A percentile compares a stretch with the other conserved stretches of the same genome.
These are phyloP conservation scores for Platalea minor DNA, from an alignment of 2,797 vertebrate species.

Conservation along the genomic window DNA sequence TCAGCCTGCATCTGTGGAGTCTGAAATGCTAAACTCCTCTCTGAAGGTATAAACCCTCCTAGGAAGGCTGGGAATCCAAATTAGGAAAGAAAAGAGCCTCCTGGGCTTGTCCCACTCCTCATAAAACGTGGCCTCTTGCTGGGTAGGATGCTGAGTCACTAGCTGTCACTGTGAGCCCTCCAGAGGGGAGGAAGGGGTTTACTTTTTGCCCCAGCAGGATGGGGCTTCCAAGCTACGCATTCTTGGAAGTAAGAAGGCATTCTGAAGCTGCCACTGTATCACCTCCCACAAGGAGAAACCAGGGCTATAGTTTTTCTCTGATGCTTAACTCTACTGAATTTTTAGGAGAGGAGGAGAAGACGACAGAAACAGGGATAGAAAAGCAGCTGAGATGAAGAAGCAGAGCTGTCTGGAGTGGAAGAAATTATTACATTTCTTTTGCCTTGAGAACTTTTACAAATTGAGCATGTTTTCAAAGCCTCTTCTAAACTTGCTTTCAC, in stretches of 20 bases:
- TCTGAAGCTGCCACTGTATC: background rate
- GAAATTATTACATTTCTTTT: background rate
- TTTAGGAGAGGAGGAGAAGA: background rate
- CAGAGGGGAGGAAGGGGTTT: background rate
- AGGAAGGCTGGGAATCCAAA: background rate
- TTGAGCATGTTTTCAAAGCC: background rate
- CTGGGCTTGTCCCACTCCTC: background rate
- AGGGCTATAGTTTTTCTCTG: background rate
- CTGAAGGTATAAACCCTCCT: background rate
- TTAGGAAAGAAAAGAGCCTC: background rate
- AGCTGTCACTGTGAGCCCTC: background rate
- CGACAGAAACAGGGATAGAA: background rate
- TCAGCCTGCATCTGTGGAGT: background rate
- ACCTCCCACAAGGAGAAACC: background rate
- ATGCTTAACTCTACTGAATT: background rate
- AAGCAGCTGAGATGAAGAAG: slow-evolving; percentile 2
- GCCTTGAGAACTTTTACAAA: background rate
- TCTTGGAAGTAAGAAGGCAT: background rate
- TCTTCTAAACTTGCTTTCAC: background rate
- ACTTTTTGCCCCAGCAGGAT: background rate
- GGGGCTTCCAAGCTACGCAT: background rate
- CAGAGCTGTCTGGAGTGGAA: background rate
- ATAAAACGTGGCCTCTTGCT: background rate
- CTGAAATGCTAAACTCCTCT: background rate
- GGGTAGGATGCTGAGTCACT: background rate